Evolutionary conservation across 2,113 vertebrate species (phyloP).

Genomic region (Typhlomys cinereus): DNA sequence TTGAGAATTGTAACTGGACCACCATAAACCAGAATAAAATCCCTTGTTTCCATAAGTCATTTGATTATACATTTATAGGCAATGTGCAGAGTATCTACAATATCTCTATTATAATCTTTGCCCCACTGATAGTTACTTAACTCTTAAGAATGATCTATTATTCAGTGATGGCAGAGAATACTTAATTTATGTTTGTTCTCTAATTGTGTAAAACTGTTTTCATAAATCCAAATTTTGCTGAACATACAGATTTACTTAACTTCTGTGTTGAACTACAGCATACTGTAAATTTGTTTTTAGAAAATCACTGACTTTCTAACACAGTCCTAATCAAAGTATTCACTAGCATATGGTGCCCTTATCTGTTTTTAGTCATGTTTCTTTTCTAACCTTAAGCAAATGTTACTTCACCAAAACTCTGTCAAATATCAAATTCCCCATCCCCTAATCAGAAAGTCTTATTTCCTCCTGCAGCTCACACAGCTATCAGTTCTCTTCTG

Average conservation of each 20-base stretch:
- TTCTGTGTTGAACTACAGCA: neutral
- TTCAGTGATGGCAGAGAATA: neutral
- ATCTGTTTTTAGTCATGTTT: neutral
- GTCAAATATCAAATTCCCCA: neutral
- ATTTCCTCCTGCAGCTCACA: neutral
- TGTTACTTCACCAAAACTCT: neutral
- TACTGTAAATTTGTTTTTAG: neutral
- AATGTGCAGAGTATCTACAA: no score
- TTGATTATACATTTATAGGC: no score
- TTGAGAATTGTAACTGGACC: no score
- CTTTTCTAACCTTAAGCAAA: neutral
- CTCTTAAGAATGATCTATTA: neutral
- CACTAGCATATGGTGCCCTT: neutral
- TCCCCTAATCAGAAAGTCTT: neutral
- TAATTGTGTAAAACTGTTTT: neutral
- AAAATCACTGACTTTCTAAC: neutral
- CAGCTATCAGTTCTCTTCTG: neutral
- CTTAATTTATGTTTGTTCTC: neutral
- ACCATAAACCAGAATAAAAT: no score
- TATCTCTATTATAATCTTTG: neutral
- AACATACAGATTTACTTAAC: neutral
- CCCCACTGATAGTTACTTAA: neutral
- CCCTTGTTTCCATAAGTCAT: no score
- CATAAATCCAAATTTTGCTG: neutral
- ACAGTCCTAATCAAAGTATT: neutral